phyloP scores from a whole-genome alignment of 37 sponge, comb jelly and placozoan genomes.

The Theonella swinhoei region DNA sequence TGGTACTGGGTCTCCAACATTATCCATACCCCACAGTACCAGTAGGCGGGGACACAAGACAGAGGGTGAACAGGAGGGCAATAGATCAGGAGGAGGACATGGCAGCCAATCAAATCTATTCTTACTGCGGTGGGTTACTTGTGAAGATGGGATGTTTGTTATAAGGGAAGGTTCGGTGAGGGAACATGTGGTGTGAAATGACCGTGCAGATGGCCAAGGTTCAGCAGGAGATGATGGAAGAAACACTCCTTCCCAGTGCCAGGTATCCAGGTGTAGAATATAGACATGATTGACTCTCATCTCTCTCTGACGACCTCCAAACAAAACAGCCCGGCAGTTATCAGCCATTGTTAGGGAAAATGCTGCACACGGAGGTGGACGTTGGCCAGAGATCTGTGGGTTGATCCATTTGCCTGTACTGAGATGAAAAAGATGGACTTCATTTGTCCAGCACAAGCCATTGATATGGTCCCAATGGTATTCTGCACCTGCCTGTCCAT shows the following conservation, averaged over 20 bases:
- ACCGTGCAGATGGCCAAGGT: slow-evolving; percentile 52
- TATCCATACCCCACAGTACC: slow-evolving; percentile 73
- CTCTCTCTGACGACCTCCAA: slow-evolving; percentile 69
- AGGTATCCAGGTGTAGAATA: slow-evolving; percentile 61
- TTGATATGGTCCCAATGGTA: slow-evolving; percentile 15
- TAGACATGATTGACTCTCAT: slow-evolving; percentile 57
- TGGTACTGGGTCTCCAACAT: slow-evolving; percentile 32
- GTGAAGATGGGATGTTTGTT: not conserved
- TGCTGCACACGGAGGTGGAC: slow-evolving; percentile 80
- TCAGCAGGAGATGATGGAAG: not conserved
- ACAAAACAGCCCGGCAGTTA: slow-evolving; percentile 41
- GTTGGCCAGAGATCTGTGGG: slow-evolving; percentile 49
- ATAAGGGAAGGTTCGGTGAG: slow-evolving; percentile 31
- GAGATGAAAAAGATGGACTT: slow-evolving; percentile 56
- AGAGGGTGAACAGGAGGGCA: not conserved
- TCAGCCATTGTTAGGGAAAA: slow-evolving; percentile 63
- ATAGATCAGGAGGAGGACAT: slow-evolving; percentile 47
- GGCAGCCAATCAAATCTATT: slow-evolving; percentile 43
- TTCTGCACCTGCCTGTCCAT: slow-evolving; percentile 20
- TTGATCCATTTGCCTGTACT: slow-evolving; percentile 46
- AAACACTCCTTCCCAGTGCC: slow-evolving; percentile 61
- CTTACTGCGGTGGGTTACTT: not conserved
- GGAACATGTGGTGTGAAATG: slow-evolving; percentile 55
- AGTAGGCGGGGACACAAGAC: slow-evolving; percentile 29
- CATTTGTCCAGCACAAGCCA: slow-evolving; percentile 70